Evolutionary conservation across 2,888 invertebrate genomes (phyloP), one percentile per base, ranked within the genome.

Genomic region (Panorpa germanica): DNA sequence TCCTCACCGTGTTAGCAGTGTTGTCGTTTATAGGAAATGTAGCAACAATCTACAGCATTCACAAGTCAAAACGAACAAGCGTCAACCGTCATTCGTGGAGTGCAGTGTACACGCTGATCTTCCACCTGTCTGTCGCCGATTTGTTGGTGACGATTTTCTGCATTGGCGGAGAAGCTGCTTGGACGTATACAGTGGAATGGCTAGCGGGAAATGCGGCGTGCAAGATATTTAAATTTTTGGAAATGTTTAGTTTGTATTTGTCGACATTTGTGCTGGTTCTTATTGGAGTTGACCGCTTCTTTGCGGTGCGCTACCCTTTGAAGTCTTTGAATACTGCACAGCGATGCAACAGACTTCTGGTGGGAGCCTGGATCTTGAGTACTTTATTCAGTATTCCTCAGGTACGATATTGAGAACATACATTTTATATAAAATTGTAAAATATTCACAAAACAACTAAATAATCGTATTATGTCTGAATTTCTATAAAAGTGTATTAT

Each of bases 171-270:
- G 83, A 85, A 43, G 77, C 80, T 0, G 64, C 72, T 1, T 85
- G 83, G 83, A 70, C 66, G 23, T 74, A 72, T 31, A 71, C 76
- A 0, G 80, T 85, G 1, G 69, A 75, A 36, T 85, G 83, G 83
- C 55, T 70, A 26, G 81, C 76, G 9, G 81, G 78, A 3, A 75
- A 80, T 44, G 48, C 66, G 6, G 63, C 67, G 24, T 85, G 85
- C 52, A 83, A 82, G 54, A 39, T 78, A 31, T 73, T 82, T 43
- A 85, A 83, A 50, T 77, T 73, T 40, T 56, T 74, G 27, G 80
- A 83, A 53, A 74, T 81, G 68, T 78, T 81, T 45, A 71, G 80
- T 29, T 56, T 85, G 30, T 80, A 83, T 47, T 53, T 82, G 37
- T 82, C 82, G 35, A 83, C 83, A 1, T 83, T 78, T 49, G 66